These are phyloP conservation scores for Drosophila limbata DNA, from an alignment of 2,888 invertebrate species.

Conservation along the genomic window DNA sequence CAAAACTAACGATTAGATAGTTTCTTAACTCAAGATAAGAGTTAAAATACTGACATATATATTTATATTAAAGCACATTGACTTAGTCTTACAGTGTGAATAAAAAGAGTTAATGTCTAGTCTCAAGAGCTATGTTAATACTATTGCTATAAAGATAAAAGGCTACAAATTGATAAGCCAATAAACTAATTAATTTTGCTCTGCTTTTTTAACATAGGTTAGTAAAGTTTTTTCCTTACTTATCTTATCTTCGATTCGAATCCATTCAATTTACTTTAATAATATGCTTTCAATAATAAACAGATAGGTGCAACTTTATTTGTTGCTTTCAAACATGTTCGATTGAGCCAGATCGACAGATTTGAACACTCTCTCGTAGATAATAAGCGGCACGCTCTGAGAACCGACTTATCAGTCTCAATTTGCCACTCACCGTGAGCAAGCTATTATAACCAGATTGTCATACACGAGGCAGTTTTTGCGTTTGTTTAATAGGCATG, in stretches of 20 bases:
- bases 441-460: not conserved
- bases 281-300: not conserved
- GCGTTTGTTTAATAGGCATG: not conserved
- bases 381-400: not conserved
- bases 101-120: too few relatives aligned
- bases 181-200: not conserved
- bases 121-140: too few relatives aligned
- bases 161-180: not conserved
- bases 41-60: too few relatives aligned
- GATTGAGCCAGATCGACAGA: conserved; percentile 6
- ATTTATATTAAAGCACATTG: too few relatives aligned
- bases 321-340: not conserved
- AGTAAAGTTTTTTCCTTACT: not conserved
- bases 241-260: not conserved
- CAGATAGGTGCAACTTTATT: not conserved
- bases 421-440: conserved; percentile 5
- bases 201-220: not conserved
- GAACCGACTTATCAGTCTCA: not conserved
- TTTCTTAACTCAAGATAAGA: not conserved
- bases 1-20: not conserved
- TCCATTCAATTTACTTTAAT: not conserved
- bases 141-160: too few relatives aligned
- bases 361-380: not conserved
- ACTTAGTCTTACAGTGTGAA: too few relatives aligned
- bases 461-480: not conserved